Evolutionary conservation across 2,888 invertebrate species (phyloP), one percentile per base, ranked within the genome.

Genomic region (Lasioglossum marginatum): DNA sequence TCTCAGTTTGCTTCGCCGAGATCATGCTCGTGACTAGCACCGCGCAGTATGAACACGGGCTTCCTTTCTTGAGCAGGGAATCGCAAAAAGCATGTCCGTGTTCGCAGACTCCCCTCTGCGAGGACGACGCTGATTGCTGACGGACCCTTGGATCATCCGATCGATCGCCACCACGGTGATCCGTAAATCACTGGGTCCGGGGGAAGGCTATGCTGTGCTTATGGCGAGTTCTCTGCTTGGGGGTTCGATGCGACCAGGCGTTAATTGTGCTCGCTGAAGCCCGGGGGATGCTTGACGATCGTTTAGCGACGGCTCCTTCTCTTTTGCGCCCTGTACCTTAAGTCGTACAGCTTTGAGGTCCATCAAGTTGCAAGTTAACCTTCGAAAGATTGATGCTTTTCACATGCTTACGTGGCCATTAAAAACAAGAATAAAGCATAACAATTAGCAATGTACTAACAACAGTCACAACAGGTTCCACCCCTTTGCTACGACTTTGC

Each of bases 41-140:
- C 34, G 52, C 57, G 77, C 60, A 27, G 68, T 76, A 48, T 45
- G 75, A 76, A 83, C 81, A 75, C 75, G 70, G 75, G 63, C 81
- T 78, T 82, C 79, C 76, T 88, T 83, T 74, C 79, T 57, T 48
- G 34, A 31, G 37, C 31, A 40, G 77, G 48, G 77, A 77, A 82
- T 83, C 83, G 86, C 81, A 89, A 87, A 88, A 85, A 86, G 77
- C 77, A 31, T 60, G 76, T 27, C 83, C 82, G 76, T 77, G 79
- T 86, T 83, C 73, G 31, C 60, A 8, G 57, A 43, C 60, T 74
- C 68, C 68, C 78, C 73, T 23, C 66, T 23, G 68, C 23, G 66
- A 31, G 66, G 37, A 37, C 6, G 66, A 60, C 74, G 76, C 71
- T 87, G 85, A 87, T 87, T 82, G 79, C 71, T 31, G 82, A 81